phyloP scores from a whole-genome alignment of 2,797 vertebrate species.

The Mormyrops boulengeri region DNA sequence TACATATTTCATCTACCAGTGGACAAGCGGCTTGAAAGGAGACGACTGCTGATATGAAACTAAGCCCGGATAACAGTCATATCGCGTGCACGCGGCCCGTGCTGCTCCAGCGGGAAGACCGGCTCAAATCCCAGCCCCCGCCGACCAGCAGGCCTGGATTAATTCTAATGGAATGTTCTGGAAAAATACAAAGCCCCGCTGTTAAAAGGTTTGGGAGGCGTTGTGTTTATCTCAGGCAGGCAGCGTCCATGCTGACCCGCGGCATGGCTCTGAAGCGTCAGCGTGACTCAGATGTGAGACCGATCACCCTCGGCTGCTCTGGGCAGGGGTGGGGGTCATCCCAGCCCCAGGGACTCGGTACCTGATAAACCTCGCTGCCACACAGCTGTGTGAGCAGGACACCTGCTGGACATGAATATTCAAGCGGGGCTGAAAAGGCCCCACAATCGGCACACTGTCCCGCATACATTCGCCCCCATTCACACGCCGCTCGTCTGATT shows the following conservation, averaged over 20 bases:
- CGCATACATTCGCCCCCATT: not conserved
- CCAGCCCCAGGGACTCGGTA: conserved; percentile 48
- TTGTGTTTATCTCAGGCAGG: not conserved
- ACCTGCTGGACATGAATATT: not conserved
- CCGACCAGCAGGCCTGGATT: not conserved
- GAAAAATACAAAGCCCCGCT: not conserved
- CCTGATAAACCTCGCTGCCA: conserved; percentile 39
- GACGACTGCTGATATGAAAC: not conserved
- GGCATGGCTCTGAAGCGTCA: conserved; percentile 37
- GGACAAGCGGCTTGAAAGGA: not conserved
- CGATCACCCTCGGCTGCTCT: conserved; percentile 10
- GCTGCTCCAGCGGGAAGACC: not conserved
- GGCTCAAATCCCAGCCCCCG: not conserved
- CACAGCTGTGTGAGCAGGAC: conserved; percentile 12
- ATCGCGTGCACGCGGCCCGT: not conserved
- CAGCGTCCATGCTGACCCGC: not conserved
- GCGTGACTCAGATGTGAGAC: conserved; percentile 46
- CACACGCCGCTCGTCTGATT: not conserved
- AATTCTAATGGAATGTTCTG: not conserved
- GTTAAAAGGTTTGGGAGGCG: not conserved
- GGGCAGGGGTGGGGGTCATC: conserved; percentile 37
- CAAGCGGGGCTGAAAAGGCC: not conserved
- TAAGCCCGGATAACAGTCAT: not conserved
- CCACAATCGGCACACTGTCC: not conserved
- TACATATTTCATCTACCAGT: not conserved